Evolutionary conservation across 2,113 vertebrate species (phyloP).

Genomic region (Tenebrosternarchus preto): DNA sequence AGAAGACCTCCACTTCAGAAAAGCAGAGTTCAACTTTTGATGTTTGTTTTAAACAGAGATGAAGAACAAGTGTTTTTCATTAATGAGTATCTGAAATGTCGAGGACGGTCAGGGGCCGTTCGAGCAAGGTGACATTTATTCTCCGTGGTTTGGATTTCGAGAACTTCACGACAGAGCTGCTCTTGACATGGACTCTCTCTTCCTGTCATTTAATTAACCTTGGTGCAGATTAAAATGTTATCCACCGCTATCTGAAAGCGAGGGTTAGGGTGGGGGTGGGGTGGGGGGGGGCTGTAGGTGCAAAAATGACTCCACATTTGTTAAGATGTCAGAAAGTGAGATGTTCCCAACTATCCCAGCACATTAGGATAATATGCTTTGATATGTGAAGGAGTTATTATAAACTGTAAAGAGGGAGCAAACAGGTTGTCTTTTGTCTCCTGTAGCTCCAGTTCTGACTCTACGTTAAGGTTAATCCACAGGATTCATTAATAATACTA

Average conservation of each 20-base stretch:
- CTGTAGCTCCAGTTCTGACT: constrained; percentile 26
- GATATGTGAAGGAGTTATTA: constrained; percentile 42
- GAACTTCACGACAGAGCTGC: constrained; percentile 38
- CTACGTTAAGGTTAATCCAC: constrained; percentile 34
- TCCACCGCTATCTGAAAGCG: constrained; percentile 42
- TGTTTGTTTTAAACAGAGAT: constrained; percentile 57
- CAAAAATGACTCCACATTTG: neutral
- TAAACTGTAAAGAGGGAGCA: constrained; percentile 8
- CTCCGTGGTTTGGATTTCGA: constrained; percentile 33
- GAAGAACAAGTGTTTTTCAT: constrained; percentile 52
- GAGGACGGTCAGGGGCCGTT: constrained; percentile 21
- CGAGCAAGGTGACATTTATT: constrained; percentile 61
- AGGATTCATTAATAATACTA: constrained; percentile 28
- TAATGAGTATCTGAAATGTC: constrained; percentile 55
- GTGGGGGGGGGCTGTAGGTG: neutral
- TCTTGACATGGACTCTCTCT: constrained; percentile 52
- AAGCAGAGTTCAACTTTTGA: constrained; percentile 47
- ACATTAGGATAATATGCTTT: constrained; percentile 26
- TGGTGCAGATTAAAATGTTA: constrained; percentile 56
- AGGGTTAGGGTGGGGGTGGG: constrained; percentile 24
- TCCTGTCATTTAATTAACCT: constrained; percentile 57
- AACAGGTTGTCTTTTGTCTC: constrained; percentile 47
- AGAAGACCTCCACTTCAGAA: constrained; percentile 35
- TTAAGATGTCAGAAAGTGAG: constrained; percentile 36
- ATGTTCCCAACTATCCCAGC: constrained; percentile 6